Conservation (phyloP, 2,113 vertebrate genomes). For the Sander vitreus region DNA sequence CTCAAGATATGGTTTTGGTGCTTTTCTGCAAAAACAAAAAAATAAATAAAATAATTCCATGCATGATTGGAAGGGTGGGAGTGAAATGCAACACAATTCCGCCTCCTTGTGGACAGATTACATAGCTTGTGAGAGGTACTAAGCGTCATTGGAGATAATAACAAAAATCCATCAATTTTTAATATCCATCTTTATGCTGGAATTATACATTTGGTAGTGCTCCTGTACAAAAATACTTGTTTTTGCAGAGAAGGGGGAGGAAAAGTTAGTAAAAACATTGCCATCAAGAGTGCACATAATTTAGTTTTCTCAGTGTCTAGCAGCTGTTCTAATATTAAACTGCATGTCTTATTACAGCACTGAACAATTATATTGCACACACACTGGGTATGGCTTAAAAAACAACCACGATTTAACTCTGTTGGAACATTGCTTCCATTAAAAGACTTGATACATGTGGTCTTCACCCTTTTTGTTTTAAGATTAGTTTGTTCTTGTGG, state of each 20-base stretch:
- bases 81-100: constrained; percentile 32
- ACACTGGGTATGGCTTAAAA: not conserved
- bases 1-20: not conserved
- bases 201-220: constrained; percentile 26
- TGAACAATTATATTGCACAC: constrained; percentile 31
- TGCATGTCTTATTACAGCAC: not conserved
- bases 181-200: not conserved
- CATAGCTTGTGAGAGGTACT: not conserved
- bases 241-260: not conserved
- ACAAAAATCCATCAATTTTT: not conserved
- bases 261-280: constrained; percentile 19
- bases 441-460: constrained; percentile 26
- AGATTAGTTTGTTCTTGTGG: constrained; percentile 26
- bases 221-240: constrained; percentile 11
- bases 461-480: not conserved
- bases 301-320: constrained; percentile 28
- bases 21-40: not conserved
- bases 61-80: constrained; percentile 36
- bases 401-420: not conserved
- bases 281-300: constrained; percentile 16
- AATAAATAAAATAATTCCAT: constrained; percentile 19
- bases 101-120: constrained; percentile 65
- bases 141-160: not conserved
- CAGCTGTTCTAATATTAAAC: constrained; percentile 47
- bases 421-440: constrained; percentile 11